Percentiles rank a stretch among this genome's conserved stretches.
Conservation (phyloP, 64 coral and sea anemone genomes). For the Porites australiensis region DNA sequence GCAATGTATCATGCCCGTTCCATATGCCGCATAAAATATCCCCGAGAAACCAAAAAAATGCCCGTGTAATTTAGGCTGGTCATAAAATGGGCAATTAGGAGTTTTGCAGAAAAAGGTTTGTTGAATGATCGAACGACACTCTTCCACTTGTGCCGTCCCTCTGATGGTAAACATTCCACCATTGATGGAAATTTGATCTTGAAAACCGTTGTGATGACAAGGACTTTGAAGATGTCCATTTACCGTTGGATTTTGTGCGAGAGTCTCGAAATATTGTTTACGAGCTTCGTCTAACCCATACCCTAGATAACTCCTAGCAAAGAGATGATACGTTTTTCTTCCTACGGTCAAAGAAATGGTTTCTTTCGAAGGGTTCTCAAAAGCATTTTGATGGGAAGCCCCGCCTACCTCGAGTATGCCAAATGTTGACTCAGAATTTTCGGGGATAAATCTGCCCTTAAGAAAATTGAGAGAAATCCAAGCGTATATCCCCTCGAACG, state of each 20-base stretch:
- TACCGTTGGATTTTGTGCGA: not conserved
- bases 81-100: not conserved
- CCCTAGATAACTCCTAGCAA: conserved; percentile 41
- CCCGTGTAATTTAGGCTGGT: conserved; percentile 33
- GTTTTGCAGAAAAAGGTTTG: conserved; percentile 24
- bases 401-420: conserved; percentile 50
- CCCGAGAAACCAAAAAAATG: conserved; percentile 32
- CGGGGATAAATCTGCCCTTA: conserved; percentile 10
- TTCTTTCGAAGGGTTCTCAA: not conserved
- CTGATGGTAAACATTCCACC: not conserved
- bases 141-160: not conserved
- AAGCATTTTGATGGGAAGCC: conserved; percentile 23
- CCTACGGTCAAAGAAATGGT: not conserved
- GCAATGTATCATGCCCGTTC: not conserved
- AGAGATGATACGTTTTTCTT: not conserved
- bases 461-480: conserved; percentile 63
- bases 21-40: not conserved
- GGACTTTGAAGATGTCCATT: conserved; percentile 3
- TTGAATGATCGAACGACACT: conserved; percentile 9
- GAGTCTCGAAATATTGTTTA: not conserved
- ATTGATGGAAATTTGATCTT: not conserved
- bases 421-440: not conserved
- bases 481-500: conserved; percentile 21
- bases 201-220: conserved; percentile 24
- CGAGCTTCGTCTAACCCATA: conserved; percentile 20